Percentiles rank a stretch among this genome's conserved stretches.
phyloP scores from a whole-genome alignment of 2,888 invertebrate genomes.

The Macaria liturata region DNA sequence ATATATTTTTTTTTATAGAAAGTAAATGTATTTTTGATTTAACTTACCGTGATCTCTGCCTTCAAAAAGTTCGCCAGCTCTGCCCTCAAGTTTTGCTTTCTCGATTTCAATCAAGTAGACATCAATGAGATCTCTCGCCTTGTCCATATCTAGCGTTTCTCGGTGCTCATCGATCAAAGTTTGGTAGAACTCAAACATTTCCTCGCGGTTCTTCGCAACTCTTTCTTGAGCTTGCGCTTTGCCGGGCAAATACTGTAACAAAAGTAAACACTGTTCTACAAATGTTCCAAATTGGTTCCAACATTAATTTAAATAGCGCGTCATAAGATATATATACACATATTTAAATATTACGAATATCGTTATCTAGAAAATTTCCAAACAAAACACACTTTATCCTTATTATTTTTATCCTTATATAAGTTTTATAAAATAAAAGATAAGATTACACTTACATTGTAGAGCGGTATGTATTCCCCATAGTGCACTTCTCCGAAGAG shows the following conservation, averaged over 20 bases:
- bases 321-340: too few relatives aligned
- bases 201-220: constrained; percentile 88
- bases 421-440: too few relatives aligned
- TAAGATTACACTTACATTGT: constrained; percentile 76
- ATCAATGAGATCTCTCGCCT: constrained; percentile 93
- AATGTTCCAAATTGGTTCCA: background rate
- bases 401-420: too few relatives aligned
- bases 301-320: background rate
- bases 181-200: constrained; percentile 93
- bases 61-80: constrained; percentile 89
- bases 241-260: constrained; percentile 82
- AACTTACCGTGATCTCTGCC: constrained; percentile 93
- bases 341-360: too few relatives aligned
- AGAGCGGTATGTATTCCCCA: constrained; percentile 92
- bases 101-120: constrained; percentile 93
- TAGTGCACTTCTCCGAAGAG: constrained; percentile 92
- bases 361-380: too few relatives aligned
- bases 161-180: constrained; percentile 93
- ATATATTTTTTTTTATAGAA: background rate
- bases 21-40: background rate
- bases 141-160: constrained; percentile 87
- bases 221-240: constrained; percentile 85
- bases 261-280: constrained; percentile 16
- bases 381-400: too few relatives aligned
- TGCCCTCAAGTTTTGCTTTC: constrained; percentile 90